Evolutionary conservation across 2,113 vertebrate genomes (phyloP).

Genomic region (Enhydra lutris): DNA sequence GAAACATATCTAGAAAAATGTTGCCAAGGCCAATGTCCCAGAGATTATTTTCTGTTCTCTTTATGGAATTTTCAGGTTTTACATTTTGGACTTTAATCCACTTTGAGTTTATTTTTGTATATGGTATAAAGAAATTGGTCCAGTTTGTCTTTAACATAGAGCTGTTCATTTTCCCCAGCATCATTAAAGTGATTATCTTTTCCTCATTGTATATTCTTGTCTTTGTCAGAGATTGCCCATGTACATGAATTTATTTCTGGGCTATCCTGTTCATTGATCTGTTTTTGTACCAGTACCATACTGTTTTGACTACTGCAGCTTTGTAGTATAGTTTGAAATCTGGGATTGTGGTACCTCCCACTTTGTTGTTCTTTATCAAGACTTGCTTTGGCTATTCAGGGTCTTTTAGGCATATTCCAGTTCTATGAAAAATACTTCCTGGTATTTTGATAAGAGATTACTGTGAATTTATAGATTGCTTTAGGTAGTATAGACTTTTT

Average conservation of each 20-base stretch:
- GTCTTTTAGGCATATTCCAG: neutral
- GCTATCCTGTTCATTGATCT: neutral
- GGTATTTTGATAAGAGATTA: neutral
- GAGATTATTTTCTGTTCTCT: neutral
- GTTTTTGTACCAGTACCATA: neutral
- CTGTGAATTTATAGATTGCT: neutral
- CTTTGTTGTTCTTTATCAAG: neutral
- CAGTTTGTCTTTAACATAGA: neutral
- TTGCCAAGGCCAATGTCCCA: neutral
- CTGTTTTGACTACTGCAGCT: neutral
- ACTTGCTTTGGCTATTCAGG: neutral
- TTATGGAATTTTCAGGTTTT: neutral
- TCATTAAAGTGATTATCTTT: neutral
- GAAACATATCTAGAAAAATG: neutral
- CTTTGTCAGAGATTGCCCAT: neutral
- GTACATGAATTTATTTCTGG: neutral
- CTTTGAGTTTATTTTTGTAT: neutral
- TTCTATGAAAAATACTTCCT: neutral
- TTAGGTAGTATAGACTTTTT: neutral
- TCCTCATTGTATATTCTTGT: neutral
- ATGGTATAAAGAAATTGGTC: neutral
- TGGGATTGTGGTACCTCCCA: neutral
- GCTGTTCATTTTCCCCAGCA: neutral
- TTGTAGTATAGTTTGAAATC: neutral
- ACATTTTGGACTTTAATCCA: neutral